Percentiles rank a stretch among this genome's conserved stretches.
These are phyloP conservation scores for Sternotherus odoratus DNA, from an alignment of 2,797 vertebrate species.

Conservation along the genomic window DNA sequence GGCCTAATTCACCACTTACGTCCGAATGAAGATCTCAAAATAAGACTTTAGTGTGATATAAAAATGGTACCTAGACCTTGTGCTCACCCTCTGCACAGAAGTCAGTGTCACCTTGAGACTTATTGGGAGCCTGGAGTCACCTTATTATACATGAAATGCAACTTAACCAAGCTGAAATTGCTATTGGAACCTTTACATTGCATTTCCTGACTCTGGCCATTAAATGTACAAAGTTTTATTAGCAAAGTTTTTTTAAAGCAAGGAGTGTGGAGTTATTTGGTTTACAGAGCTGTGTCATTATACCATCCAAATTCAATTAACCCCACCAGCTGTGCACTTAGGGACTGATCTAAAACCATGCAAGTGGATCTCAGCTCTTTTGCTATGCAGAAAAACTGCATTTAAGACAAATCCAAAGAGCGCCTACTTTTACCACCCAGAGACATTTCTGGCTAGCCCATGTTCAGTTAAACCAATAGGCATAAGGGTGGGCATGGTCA, in stretches of 20 bases:
- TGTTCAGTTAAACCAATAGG: neutral
- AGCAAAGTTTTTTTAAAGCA: neutral
- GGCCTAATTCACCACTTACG: neutral
- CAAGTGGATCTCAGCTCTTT: neutral
- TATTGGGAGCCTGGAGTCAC: neutral
- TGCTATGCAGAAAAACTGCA: neutral
- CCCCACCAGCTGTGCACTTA: slow-evolving; percentile 53
- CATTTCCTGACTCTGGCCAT: neutral
- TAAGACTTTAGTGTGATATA: neutral
- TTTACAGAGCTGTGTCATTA: neutral
- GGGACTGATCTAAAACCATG: slow-evolving; percentile 38
- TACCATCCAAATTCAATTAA: slow-evolving; percentile 32
- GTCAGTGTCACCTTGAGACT: neutral
- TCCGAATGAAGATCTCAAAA: slow-evolving; percentile 6
- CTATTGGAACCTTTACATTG: neutral
- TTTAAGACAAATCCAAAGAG: neutral
- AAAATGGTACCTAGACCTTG: neutral
- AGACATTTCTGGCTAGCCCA: neutral
- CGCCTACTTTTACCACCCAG: neutral
- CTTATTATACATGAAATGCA: neutral
- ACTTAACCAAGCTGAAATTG: neutral
- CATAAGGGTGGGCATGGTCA: neutral
- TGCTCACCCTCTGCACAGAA: neutral
- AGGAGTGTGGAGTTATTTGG: neutral
- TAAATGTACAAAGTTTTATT: neutral